Percentiles rank a stretch among this genome's conserved stretches.
Conservation (phyloP, 2,797 vertebrate species). For the Phalloptychus januarius region DNA sequence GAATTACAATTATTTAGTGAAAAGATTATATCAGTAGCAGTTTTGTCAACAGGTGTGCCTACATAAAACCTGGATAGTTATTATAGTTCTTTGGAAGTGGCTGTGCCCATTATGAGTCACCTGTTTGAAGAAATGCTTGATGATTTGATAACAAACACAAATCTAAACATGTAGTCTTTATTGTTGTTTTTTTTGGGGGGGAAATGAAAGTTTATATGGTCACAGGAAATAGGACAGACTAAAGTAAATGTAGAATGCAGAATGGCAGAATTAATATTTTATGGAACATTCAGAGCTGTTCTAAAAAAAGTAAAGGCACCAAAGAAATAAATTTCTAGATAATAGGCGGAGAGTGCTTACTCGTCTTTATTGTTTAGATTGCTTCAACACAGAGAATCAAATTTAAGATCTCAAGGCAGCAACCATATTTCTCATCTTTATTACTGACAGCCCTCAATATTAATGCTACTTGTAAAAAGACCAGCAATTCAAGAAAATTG, state of each 20-base stretch:
- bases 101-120: not conserved
- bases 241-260: not conserved
- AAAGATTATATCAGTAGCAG: not conserved
- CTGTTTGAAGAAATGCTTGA: not conserved
- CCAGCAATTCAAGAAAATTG: not conserved
- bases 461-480: not conserved
- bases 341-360: not conserved
- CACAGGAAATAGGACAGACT: not conserved
- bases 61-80: not conserved
- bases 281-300: not conserved
- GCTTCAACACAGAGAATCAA: not conserved
- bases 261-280: not conserved
- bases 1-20: not conserved
- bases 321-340: not conserved
- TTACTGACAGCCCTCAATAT: not conserved
- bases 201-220: not conserved
- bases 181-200: not conserved
- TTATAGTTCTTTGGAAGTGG: not conserved
- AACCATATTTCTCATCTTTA: not conserved
- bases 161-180: not conserved
- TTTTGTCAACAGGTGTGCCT: not conserved
- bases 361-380: constrained; percentile 6
- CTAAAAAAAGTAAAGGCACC: not conserved
- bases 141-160: not conserved
- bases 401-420: not conserved